Base-by-base conservation (phyloP, 2,797 vertebrate genomes). In the Amblyopsis hoosieri region DNA sequence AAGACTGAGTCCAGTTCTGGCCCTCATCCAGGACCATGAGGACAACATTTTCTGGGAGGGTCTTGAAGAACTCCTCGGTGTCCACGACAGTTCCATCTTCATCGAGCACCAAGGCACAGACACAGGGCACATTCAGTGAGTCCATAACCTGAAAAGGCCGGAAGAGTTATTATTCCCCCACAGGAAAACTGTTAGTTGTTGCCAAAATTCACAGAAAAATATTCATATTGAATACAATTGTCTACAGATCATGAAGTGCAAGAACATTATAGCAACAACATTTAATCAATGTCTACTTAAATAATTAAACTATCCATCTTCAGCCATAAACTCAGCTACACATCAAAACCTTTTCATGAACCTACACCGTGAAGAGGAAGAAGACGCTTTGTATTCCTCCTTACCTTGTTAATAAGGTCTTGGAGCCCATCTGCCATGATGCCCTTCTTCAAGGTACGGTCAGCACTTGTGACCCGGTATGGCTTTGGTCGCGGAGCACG, bases 81-180 rank as follows among this genome's bases (percentile, higher is more conserved):
- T 99, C 97, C 45, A 99, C 92, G 0, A 62, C 85, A 0, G 97
- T 98, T 51, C 97, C 96, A 0, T 99, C 97, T 76, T 98, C 96
- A 4, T 97, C 96, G 87, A 99, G 88, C 64, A 98, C 94, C 81
- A 99, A 49, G 0, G 12, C 72, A 12, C 92, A 45, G 19, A 91
- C 73, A 0, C 85, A 87, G 0, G 57, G 47, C 14, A 91, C 62
- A 0, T 74, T 75, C 70, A 97, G 74, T 0, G 89, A 76, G 1
- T 91, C 90, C 29, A 61, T 86, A 37, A 86, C 91, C 97, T 98
- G 82, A 11, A 1, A 51, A 10, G 51, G 57, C 0, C 29, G 42
- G 3, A 57, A 12, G 14, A 31, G 17, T 4, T 8, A n/a, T 12
- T 13, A 46, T 17, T 11, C 5, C 46, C 23, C 4, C 10, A 33